A percentile compares a stretch with the other conserved stretches of the same genome.
Conservation (phyloP, 2,113 vertebrate genomes). For the Centropristis striata region DNA sequence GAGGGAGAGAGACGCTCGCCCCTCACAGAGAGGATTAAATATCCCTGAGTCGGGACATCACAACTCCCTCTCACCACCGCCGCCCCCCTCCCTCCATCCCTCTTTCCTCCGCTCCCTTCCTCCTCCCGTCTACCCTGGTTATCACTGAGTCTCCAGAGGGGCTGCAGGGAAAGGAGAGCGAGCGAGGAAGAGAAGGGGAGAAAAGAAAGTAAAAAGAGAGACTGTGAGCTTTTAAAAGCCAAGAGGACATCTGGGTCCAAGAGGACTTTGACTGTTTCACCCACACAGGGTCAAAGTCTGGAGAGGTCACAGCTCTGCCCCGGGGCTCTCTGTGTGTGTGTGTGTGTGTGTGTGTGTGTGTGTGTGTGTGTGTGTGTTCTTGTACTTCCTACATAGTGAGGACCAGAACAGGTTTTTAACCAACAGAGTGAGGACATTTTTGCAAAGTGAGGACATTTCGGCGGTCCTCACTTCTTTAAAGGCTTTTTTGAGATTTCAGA, state of each 20-base stretch:
- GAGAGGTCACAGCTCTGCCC: slow-evolving; percentile 53
- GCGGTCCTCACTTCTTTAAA: too few species aligned
- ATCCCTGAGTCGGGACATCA: slow-evolving; percentile 87
- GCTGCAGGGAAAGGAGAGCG: slow-evolving; percentile 62
- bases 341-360: background rate
- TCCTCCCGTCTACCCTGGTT: slow-evolving; percentile 78
- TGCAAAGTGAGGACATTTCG: too few species aligned
- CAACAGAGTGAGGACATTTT: too few species aligned
- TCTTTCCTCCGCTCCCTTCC: slow-evolving; percentile 78
- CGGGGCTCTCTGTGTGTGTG: slow-evolving; percentile 17
- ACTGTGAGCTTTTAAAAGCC: slow-evolving; percentile 51
- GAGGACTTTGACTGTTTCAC: slow-evolving; percentile 71
- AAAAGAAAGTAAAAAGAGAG: slow-evolving; percentile 57
- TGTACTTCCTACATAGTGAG: too few species aligned
- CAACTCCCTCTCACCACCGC: slow-evolving; percentile 75
- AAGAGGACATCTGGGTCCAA: slow-evolving; percentile 68
- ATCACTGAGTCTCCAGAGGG: slow-evolving; percentile 80
- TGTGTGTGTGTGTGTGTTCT: slow-evolving; percentile 5
- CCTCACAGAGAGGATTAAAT: slow-evolving; percentile 86
- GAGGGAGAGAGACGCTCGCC: slow-evolving; percentile 76
- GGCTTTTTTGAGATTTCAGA: too few species aligned
- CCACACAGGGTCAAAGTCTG: slow-evolving; percentile 70
- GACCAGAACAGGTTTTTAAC: too few species aligned
- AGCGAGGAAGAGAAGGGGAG: slow-evolving; percentile 53
- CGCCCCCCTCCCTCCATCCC: slow-evolving; percentile 70